Percentiles rank a stretch among this genome's conserved stretches.
Evolutionary conservation across 2,797 vertebrate genomes (phyloP).

Genomic region (Poecilia gillii): DNA sequence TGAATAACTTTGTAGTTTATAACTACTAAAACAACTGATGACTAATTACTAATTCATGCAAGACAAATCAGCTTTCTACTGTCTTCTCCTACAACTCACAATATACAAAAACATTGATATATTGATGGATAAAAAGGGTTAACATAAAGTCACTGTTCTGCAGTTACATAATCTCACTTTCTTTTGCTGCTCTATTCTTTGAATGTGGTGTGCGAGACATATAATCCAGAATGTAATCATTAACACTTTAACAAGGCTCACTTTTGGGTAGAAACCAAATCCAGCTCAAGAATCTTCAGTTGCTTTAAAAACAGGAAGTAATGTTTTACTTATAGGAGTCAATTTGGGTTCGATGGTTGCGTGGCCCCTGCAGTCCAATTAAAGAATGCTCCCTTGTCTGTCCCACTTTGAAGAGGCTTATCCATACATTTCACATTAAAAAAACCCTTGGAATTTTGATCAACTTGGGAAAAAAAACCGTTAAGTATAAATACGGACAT

Average conservation of each 20-base stretch:
- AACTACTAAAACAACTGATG: not conserved
- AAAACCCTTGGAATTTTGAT: not conserved
- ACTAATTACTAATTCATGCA: not conserved
- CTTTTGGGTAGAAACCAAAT: not conserved
- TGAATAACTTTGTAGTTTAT: not conserved
- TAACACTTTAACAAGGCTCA: not conserved
- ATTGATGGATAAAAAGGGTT: not conserved
- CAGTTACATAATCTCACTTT: not conserved
- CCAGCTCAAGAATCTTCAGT: not conserved
- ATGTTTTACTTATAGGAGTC: constrained; percentile 78
- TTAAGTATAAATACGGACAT: not conserved
- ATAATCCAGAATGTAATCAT: not conserved
- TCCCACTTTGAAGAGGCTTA: not conserved
- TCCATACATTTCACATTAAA: not conserved
- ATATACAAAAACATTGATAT: not conserved
- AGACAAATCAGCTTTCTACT: not conserved
- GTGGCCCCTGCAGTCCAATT: constrained; percentile 72
- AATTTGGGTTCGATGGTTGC: constrained; percentile 68
- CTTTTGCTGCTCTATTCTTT: not conserved
- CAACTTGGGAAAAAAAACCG: not conserved
- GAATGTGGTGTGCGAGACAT: not conserved
- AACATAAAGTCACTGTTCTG: not conserved
- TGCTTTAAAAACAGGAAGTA: constrained; percentile 13
- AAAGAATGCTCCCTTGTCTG: constrained; percentile 62
- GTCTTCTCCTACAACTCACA: not conserved